Base-by-base conservation (phyloP, 2,797 vertebrate genomes). In the Acipenser oxyrinchus region DNA sequence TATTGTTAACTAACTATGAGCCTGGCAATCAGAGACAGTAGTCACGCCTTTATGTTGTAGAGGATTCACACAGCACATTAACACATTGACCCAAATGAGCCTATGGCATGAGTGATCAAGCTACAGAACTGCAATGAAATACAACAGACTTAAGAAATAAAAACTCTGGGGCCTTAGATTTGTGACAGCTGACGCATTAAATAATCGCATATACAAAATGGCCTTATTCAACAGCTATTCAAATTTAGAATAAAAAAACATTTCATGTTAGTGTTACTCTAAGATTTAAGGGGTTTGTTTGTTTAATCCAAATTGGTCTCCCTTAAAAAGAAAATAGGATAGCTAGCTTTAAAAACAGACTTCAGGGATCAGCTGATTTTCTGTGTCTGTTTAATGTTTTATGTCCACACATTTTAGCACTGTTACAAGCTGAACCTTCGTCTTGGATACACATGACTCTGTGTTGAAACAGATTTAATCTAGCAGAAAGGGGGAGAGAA, bases 341-440 rank as follows among this genome's bases (percentile, higher is more conserved):
- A 55, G 59, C 67, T 65, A 68, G 72, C 73, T 74, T 71, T 70
- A 66, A 64, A 64, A 77, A 70, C 65, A 83, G 60, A 75, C 75
- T 81, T 78, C 65, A 72, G 75, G 78, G 82, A 83, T 79, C 76
- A 81, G 75, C 71, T 78, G 76, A 87, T 76, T 79, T 37, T 73
- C 78, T 68, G 70, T 67, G 71, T 71, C 72, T 77, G 69, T 76
- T 82, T 78, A 78, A 70, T 57, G 64, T 77, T 74, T 81, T 74
- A 77, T 76, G 73, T 73, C 77, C 71, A 68, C 72, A 72, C 69
- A 74, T 78, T 82, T 78, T 69, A 60, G 70, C 72, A 71, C 70
- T 66, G 73, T 70, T 75, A 64, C 58, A 68, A 49, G 63, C 60
- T 71, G 66, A 64, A 65, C 74, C 66, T 69, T 60, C 66, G 65